Evolutionary conservation across 2,797 vertebrate genomes (phyloP).

Genomic region (Zenarchopterus dispar): DNA sequence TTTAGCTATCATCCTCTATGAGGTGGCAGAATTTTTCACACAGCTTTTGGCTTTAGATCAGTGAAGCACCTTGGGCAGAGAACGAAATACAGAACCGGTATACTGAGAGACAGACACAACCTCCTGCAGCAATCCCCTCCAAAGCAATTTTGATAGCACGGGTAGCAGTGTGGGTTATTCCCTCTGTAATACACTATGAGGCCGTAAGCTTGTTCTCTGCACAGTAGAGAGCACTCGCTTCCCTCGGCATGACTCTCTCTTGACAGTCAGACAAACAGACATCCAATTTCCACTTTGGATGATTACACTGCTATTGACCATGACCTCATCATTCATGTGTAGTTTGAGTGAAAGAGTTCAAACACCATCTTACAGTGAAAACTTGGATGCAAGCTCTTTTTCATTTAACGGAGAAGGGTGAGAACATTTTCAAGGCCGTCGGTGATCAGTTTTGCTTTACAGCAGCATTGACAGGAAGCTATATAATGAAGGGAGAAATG

Average conservation of each 20-base stretch:
- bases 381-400: constrained; percentile 15
- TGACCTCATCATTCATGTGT: constrained; percentile 69
- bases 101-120: constrained; percentile 69
- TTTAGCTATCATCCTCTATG: constrained; percentile 72
- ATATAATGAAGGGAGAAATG: too few relatives aligned
- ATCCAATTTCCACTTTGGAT: constrained; percentile 70
- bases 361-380: constrained; percentile 24
- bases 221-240: constrained; percentile 63
- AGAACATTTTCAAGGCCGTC: constrained; percentile 7
- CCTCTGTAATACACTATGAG: constrained; percentile 69
- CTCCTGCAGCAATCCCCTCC: constrained; percentile 78
- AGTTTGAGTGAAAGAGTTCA: constrained; percentile 52
- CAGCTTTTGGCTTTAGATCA: constrained; percentile 77
- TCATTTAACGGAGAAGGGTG: constrained; percentile 12
- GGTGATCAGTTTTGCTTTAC: constrained; percentile 29
- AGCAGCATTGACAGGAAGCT: constrained; percentile 1
- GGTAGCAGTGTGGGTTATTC: constrained; percentile 71
- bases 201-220: constrained; percentile 70
- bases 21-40: constrained; percentile 76
- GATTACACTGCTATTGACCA: constrained; percentile 71
- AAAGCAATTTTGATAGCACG: constrained; percentile 77
- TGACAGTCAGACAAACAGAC: constrained; percentile 70
- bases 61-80: constrained; percentile 75
- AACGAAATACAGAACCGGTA: constrained; percentile 73
- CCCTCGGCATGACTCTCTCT: constrained; percentile 63